Percentiles rank a stretch among this genome's conserved stretches.
These are phyloP conservation scores for Trichosurus vulpecula DNA, from an alignment of 2,797 vertebrate genomes.

Conservation along the genomic window DNA sequence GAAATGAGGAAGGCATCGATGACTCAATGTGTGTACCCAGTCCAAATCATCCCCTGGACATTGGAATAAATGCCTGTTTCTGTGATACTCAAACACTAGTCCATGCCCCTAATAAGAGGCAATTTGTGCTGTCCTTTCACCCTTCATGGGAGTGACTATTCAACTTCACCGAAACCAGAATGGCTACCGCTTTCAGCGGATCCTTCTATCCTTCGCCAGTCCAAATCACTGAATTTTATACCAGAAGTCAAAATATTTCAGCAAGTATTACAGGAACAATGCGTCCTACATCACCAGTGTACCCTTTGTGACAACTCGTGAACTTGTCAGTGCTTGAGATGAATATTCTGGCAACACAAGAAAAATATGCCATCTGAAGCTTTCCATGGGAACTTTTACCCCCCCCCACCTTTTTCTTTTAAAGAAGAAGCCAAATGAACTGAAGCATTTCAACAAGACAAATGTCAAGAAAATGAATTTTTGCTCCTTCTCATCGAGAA, in stretches of 20 bases:
- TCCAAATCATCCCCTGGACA: neutral
- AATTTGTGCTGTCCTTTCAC: neutral
- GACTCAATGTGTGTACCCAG: neutral
- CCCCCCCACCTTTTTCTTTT: neutral
- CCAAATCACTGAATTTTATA: neutral
- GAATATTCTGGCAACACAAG: neutral
- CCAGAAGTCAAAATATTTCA: neutral
- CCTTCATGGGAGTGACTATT: neutral
- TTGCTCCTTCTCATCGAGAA: neutral
- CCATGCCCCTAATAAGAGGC: neutral
- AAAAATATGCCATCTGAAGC: neutral
- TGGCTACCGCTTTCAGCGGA: neutral
- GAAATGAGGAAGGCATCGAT: neutral
- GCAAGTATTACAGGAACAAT: neutral
- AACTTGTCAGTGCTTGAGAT: neutral
- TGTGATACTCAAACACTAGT: neutral
- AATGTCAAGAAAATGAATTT: constrained; percentile 1
- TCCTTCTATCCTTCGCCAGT: neutral
- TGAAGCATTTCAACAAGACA: neutral
- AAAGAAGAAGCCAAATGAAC: constrained; percentile 21
- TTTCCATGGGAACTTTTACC: neutral
- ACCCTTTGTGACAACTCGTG: neutral
- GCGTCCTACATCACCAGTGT: neutral
- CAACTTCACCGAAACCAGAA: neutral
- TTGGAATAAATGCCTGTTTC: neutral